A percentile compares a stretch with the other conserved stretches of the same genome.
These are phyloP conservation scores for Ischnus inquisitorius DNA, from an alignment of 2,888 invertebrate species.

Conservation along the genomic window DNA sequence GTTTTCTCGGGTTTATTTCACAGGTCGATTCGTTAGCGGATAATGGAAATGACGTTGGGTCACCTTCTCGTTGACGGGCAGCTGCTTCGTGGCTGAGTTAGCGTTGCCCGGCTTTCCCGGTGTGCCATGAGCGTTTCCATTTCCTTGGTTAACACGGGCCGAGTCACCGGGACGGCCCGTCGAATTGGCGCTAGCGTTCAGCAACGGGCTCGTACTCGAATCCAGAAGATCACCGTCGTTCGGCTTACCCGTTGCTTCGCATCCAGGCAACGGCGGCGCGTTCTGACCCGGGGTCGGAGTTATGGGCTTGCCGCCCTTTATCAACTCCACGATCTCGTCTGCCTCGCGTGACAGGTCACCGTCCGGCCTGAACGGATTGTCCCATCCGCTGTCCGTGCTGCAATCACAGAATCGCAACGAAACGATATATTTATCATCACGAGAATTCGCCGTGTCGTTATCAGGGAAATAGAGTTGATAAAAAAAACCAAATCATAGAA, in stretches of 20 bases:
- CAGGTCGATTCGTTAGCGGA: slow-evolving; percentile 70
- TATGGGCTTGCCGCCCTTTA: slow-evolving; percentile 96
- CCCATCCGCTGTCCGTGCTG: slow-evolving; percentile 98
- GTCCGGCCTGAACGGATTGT: slow-evolving; percentile 98
- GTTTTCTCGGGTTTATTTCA: slow-evolving; percentile 67
- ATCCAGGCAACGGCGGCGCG: slow-evolving; percentile 87
- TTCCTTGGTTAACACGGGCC: slow-evolving; percentile 81
- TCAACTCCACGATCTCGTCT: slow-evolving; percentile 97
- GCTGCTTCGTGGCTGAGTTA: slow-evolving; percentile 77
- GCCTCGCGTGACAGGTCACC: slow-evolving; percentile 98
- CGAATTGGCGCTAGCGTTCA: slow-evolving; percentile 77
- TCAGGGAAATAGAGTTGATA: neutral
- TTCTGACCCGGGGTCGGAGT: slow-evolving; percentile 88
- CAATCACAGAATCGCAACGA: slow-evolving; percentile 81
- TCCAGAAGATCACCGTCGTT: slow-evolving; percentile 77
- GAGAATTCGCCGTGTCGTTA: neutral
- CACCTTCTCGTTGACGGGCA: slow-evolving; percentile 83
- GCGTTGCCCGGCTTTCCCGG: slow-evolving; percentile 77
- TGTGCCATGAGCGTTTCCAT: slow-evolving; percentile 83
- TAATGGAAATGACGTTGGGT: slow-evolving; percentile 72
- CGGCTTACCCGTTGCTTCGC: slow-evolving; percentile 81
- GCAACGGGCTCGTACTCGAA: slow-evolving; percentile 82
- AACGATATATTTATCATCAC: slow-evolving; percentile 11
- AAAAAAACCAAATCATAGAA: neutral
- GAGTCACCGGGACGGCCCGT: slow-evolving; percentile 73